Evolutionary conservation across 2,797 vertebrate genomes (phyloP).

Genomic region (Liasis olivaceus): DNA sequence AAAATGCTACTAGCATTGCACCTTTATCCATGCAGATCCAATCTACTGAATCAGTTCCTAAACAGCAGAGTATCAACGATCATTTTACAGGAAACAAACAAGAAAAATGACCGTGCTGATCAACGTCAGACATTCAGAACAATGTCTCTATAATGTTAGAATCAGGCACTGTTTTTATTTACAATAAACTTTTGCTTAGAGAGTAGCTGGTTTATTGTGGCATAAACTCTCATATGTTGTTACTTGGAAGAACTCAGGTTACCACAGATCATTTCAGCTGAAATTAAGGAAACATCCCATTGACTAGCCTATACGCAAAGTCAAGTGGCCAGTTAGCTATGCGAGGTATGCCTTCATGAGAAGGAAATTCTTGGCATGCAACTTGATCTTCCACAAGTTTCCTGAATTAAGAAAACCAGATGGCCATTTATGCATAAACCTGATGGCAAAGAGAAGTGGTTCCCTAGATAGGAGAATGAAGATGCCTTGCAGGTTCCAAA

Average conservation of each 20-base stretch:
- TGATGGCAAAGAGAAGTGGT: not conserved
- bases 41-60: not conserved
- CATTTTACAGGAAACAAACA: not conserved
- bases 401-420: not conserved
- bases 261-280: constrained; percentile 13
- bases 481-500: not conserved
- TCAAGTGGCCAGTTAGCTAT: not conserved
- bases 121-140: not conserved
- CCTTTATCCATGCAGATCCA: not conserved
- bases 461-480: not conserved
- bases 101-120: not conserved
- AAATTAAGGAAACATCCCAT: not conserved
- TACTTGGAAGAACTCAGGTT: constrained; percentile 6
- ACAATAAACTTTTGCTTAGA: constrained; percentile 6
- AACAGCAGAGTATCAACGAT: not conserved
- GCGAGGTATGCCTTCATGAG: not conserved
- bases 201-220: constrained; percentile 11
- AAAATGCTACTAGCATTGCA: not conserved
- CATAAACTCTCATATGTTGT: constrained; percentile 9
- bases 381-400: not conserved
- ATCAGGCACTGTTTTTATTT: constrained; percentile 2
- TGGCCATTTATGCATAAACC: not conserved
- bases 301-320: not conserved
- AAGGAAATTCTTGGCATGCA: not conserved
- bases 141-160: not conserved